Conservation (phyloP, 1,140 invertebrate species). For the Stegodyphus mimosarum region DNA sequence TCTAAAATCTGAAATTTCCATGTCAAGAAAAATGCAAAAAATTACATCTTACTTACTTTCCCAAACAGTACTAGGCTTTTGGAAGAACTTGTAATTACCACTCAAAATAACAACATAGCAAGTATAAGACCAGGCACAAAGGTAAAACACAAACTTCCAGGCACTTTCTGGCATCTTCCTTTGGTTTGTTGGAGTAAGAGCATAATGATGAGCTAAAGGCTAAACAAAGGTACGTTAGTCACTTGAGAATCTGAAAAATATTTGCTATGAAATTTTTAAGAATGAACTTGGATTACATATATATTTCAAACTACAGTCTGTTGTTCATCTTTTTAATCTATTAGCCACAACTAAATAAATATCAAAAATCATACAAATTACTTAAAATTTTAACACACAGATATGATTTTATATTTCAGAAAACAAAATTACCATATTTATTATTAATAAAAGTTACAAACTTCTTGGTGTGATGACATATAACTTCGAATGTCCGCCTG, state of each 20-base stretch:
- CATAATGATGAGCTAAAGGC: conserved; percentile 57
- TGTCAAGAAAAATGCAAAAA: too few species aligned
- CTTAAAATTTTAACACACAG: too few species aligned
- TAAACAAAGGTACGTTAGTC: background rate
- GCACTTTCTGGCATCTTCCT: conserved; percentile 67
- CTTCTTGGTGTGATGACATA: too few species aligned
- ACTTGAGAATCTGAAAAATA: background rate
- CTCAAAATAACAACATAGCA: conserved; percentile 65
- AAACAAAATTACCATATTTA: too few species aligned
- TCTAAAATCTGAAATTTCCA: too few species aligned
- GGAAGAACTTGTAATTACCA: conserved; percentile 64
- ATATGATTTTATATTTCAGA: too few species aligned
- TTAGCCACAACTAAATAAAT: too few species aligned
- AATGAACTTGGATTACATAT: background rate
- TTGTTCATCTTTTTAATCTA: too few species aligned
- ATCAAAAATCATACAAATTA: too few species aligned
- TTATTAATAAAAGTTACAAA: too few species aligned
- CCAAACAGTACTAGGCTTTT: conserved; percentile 66
- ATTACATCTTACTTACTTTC: conserved; percentile 62
- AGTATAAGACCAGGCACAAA: conserved; percentile 64
- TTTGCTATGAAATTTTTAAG: background rate
- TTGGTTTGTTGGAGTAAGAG: conserved; percentile 55
- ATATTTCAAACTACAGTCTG: background rate
- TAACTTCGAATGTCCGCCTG: too few species aligned
- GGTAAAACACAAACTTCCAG: conserved; percentile 68